phyloP scores from a whole-genome alignment of 2,113 vertebrate species.

The Oryzias curvinotus region DNA sequence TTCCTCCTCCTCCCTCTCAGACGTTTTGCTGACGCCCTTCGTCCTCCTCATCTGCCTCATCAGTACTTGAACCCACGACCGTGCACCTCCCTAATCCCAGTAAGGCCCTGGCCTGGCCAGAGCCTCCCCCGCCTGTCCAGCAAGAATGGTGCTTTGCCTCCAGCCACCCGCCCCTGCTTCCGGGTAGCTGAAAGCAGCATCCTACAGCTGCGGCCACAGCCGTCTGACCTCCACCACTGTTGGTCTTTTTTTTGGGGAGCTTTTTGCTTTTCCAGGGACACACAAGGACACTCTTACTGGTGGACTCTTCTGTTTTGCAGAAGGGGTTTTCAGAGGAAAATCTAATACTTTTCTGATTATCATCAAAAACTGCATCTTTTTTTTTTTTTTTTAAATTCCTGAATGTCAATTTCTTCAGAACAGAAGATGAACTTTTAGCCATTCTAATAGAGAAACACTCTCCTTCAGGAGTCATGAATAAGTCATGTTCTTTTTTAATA shows the following conservation, averaged over 20 bases:
- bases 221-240: conserved; percentile 24
- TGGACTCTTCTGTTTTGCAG: conserved; percentile 14
- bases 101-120: conserved; percentile 40
- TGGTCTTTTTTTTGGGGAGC: background rate
- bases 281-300: conserved; percentile 43
- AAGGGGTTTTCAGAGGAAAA: conserved; percentile 24
- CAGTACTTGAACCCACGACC: conserved; percentile 54
- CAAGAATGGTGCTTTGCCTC: conserved; percentile 48
- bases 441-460: background rate
- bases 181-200: conserved; percentile 57
- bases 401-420: background rate
- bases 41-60: conserved; percentile 36
- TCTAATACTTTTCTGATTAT: conserved; percentile 1
- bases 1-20: conserved; percentile 21
- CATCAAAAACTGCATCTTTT: background rate
- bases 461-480: conserved; percentile 7
- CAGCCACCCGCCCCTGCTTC: conserved; percentile 36
- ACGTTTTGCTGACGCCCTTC: conserved; percentile 55
- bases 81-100: conserved; percentile 47
- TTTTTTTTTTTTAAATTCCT: background rate
- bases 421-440: background rate
- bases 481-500: background rate
- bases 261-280: conserved; percentile 12
- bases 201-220: conserved; percentile 19
- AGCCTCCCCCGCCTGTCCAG: conserved; percentile 45